Conservation (phyloP, 1,140 invertebrate species). For the Elysia chlorotica region DNA sequence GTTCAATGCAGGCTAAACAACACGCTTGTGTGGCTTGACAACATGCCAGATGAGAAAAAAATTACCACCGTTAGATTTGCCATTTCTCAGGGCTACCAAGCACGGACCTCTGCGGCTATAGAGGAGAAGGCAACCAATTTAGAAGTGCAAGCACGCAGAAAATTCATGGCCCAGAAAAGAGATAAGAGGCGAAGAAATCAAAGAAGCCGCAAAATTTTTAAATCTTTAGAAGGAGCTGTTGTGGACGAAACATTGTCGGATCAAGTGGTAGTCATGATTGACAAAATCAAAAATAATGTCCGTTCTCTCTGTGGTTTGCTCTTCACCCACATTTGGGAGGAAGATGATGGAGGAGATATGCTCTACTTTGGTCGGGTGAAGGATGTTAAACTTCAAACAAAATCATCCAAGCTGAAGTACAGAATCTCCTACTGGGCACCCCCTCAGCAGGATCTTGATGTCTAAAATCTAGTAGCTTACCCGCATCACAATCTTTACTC, state of each 20-base stretch:
- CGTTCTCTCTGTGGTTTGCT: background rate
- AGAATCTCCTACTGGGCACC: background rate
- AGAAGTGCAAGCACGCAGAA: background rate
- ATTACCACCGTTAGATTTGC: background rate
- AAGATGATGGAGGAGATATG: background rate
- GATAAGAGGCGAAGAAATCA: background rate
- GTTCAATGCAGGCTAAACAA: background rate
- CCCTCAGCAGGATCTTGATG: background rate
- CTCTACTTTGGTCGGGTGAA: background rate
- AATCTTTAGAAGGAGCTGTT: background rate
- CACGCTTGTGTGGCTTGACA: background rate
- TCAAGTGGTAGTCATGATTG: background rate
- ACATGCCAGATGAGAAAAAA: background rate
- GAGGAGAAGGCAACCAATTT: background rate
- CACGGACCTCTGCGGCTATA: background rate
- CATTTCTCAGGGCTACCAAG: background rate
- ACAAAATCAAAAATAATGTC: background rate
- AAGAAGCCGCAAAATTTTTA: background rate
- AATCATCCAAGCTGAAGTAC: background rate
- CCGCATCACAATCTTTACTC: too few relatives aligned
- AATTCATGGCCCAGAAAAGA: background rate
- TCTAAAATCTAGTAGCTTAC: too few relatives aligned
- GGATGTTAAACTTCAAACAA: background rate
- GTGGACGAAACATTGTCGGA: background rate
- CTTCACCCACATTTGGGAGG: background rate